phyloP scores from a whole-genome alignment of 2,888 invertebrate species.

The Heliconius cydno region DNA sequence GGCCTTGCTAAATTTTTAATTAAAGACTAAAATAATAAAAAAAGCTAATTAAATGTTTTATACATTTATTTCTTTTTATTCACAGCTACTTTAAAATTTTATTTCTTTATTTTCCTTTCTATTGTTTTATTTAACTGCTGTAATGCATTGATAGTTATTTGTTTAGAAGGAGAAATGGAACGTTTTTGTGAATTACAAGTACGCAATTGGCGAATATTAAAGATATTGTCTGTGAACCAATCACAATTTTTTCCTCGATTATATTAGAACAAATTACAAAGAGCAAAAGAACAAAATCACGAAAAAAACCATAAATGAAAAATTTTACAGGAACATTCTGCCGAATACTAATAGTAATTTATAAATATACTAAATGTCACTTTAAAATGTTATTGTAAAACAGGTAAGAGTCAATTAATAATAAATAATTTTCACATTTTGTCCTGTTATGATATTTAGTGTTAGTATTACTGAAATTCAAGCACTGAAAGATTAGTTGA shows the following conservation, averaged over 20 bases:
- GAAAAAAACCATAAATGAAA: slow-evolving; percentile 63
- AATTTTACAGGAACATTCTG: slow-evolving; percentile 64
- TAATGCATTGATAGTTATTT: neutral
- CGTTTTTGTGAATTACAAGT: neutral
- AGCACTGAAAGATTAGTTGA: slow-evolving; percentile 48
- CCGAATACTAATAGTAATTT: slow-evolving; percentile 58
- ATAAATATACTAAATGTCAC: slow-evolving; percentile 52
- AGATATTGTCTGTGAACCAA: slow-evolving; percentile 33
- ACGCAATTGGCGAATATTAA: slow-evolving; percentile 32
- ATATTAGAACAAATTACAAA: slow-evolving; percentile 22
- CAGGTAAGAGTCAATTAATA: slow-evolving; percentile 61
- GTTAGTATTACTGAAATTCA: slow-evolving; percentile 51
- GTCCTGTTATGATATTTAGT: slow-evolving; percentile 17
- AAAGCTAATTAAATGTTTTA: neutral
- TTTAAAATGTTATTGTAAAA: slow-evolving; percentile 64
- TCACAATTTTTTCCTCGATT: slow-evolving; percentile 13
- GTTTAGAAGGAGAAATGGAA: neutral
- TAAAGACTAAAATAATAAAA: neutral
- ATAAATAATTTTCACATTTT: slow-evolving; percentile 18
- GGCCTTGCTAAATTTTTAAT: neutral
- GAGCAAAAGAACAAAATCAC: slow-evolving; percentile 63
- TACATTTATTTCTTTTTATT: neutral
- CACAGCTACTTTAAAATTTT: neutral
- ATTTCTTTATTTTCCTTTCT: neutral
- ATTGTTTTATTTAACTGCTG: neutral